Evolutionary conservation across 2,113 vertebrate genomes (phyloP).

Genomic region (Rhinoptilus africanus): DNA sequence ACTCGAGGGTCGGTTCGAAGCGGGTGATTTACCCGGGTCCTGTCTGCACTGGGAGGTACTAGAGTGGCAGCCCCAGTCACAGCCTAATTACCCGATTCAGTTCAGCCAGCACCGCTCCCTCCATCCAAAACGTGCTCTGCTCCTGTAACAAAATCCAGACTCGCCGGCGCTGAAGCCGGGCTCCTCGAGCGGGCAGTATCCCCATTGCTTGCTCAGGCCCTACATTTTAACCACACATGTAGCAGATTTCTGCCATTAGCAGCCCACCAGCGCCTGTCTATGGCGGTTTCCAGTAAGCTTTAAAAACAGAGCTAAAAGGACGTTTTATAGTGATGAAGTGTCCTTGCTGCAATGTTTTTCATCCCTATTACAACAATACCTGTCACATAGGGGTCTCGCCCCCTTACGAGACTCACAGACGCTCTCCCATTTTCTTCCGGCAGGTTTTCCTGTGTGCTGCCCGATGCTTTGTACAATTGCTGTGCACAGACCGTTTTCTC

Average conservation of each 20-base stretch:
- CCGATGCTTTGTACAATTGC: fast-evolving
- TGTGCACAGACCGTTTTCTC: neutral
- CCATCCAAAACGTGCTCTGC: neutral
- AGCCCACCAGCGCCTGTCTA: neutral
- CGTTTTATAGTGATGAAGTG: neutral
- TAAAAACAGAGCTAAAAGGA: neutral
- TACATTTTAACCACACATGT: fast-evolving
- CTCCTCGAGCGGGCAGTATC: neutral
- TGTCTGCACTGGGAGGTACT: neutral
- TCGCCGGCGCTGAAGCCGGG: neutral
- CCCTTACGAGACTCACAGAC: neutral
- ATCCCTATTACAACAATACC: neutral
- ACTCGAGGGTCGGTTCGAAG: neutral
- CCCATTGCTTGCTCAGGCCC: neutral
- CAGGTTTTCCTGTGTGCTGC: neutral
- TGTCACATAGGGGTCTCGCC: neutral
- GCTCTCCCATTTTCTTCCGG: neutral
- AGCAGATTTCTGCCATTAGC: neutral
- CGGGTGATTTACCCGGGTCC: neutral
- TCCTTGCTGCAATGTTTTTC: neutral
- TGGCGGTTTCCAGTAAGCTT: neutral
- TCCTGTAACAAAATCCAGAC: neutral
- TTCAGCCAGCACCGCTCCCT: neutral
- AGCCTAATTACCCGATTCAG: neutral
- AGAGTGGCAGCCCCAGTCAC: neutral